Conservation (phyloP, 2,888 invertebrate species). For the Pheosia gnoma region DNA sequence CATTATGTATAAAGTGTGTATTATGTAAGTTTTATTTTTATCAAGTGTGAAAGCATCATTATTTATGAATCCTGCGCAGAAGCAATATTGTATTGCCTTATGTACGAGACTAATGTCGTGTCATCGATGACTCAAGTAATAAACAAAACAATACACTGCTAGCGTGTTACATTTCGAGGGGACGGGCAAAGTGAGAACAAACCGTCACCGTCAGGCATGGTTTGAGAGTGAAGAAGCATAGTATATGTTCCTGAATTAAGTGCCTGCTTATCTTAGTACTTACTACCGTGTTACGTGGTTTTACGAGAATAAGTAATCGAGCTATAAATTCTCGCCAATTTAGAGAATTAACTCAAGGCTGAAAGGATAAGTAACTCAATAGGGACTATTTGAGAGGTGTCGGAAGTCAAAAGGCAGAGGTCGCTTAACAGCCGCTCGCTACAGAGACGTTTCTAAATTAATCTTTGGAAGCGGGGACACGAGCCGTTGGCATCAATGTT, state of each 20-base stretch:
- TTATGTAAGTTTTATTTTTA: no score
- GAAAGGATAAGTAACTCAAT: slow-evolving; percentile 54
- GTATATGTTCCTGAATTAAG: no score
- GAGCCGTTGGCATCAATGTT: not conserved
- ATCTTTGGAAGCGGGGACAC: not conserved
- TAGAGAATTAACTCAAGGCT: slow-evolving; percentile 41
- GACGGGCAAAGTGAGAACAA: slow-evolving; percentile 37
- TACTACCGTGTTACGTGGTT: no score
- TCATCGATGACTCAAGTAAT: slow-evolving; percentile 13
- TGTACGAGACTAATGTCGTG: slow-evolving; percentile 7
- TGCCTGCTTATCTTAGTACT: no score
- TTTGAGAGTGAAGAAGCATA: no score
- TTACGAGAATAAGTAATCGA: not conserved
- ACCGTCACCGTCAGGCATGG: no score
- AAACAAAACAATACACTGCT: slow-evolving; percentile 25
- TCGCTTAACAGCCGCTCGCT: slow-evolving; percentile 43
- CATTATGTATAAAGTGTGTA: no score
- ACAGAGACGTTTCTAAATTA: slow-evolving; percentile 11
- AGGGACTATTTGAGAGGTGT: slow-evolving; percentile 49
- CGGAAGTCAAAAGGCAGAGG: slow-evolving; percentile 58
- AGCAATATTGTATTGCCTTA: slow-evolving; percentile 10
- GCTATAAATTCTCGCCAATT: slow-evolving; percentile 30
- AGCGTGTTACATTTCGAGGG: slow-evolving; percentile 30
- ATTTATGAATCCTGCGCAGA: slow-evolving; percentile 11
- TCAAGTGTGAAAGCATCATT: no score